Conservation (phyloP, 2,113 vertebrate species). For the Ondatra zibethicus region DNA sequence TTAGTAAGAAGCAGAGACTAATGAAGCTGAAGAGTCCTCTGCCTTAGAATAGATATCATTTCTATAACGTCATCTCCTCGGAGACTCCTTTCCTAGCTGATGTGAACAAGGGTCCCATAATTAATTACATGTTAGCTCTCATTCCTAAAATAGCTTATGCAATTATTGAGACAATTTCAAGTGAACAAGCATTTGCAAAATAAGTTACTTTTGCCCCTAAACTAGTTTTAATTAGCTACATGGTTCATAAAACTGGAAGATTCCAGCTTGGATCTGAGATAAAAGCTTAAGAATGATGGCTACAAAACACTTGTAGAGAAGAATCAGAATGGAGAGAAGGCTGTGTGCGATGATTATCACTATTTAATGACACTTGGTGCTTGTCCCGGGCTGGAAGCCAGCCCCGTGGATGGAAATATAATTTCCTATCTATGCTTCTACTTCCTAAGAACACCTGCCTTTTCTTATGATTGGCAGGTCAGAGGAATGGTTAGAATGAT, state of each 20-base stretch:
- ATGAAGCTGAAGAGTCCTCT: fast-evolving
- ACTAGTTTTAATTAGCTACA: conserved; percentile 26
- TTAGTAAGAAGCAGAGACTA: not conserved
- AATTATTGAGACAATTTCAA: conserved; percentile 52
- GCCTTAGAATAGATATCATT: not conserved
- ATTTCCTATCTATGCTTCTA: not conserved
- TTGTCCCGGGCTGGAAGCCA: not conserved
- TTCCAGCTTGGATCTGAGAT: not conserved
- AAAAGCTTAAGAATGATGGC: not conserved
- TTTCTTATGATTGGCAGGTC: not conserved
- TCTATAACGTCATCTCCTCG: not conserved
- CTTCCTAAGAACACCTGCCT: not conserved
- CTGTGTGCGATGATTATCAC: not conserved
- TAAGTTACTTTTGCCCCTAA: conserved; percentile 27
- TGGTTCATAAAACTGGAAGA: conserved; percentile 8
- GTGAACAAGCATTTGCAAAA: conserved; percentile 16
- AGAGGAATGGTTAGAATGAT: not conserved
- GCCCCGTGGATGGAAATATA: fast-evolving
- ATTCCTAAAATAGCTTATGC: conserved; percentile 30
- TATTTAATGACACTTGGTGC: not conserved
- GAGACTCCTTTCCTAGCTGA: not conserved
- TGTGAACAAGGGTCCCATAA: not conserved
- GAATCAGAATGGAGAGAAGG: not conserved
- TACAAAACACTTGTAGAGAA: not conserved
- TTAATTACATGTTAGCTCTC: not conserved